phyloP scores from a whole-genome alignment of 1,140 invertebrate species.

The Drosophila erecta region DNA sequence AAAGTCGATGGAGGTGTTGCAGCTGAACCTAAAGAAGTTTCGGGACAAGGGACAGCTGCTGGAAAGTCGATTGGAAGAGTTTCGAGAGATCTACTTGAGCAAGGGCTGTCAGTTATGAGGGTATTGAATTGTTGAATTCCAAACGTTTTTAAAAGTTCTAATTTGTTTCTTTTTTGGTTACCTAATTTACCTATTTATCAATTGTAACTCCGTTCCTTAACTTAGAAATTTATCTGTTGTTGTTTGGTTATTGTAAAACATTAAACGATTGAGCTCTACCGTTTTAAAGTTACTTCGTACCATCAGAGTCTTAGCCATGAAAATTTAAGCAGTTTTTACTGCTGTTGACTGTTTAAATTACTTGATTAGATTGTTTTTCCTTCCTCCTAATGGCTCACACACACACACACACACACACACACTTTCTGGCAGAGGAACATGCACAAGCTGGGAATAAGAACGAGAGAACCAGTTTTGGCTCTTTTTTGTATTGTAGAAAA shows the following conservation, averaged over 20 bases:
- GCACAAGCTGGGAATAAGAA: slow-evolving; percentile 64
- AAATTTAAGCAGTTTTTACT: slow-evolving; percentile 37
- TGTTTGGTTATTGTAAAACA: no score
- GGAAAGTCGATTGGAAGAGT: slow-evolving; percentile 27
- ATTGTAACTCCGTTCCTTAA: background rate
- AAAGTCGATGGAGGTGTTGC: slow-evolving; percentile 11
- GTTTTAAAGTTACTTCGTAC: slow-evolving; percentile 32
- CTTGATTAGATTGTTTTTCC: slow-evolving; percentile 73
- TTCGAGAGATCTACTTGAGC: slow-evolving; percentile 39
- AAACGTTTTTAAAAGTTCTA: background rate
- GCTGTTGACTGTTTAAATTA: slow-evolving; percentile 62
- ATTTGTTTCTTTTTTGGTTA: slow-evolving; percentile 11
- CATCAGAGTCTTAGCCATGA: slow-evolving; percentile 13
- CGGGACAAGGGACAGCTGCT: slow-evolving; percentile 9
- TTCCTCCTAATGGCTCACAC: slow-evolving; percentile 30
- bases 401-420: slow-evolving; percentile 3
- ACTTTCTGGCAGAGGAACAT: slow-evolving; percentile 11
- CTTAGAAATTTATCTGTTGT: background rate
- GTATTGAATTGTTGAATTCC: no score
- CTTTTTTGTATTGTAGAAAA: slow-evolving; percentile 26
- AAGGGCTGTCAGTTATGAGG: slow-evolving; percentile 1
- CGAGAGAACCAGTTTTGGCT: slow-evolving; percentile 68
- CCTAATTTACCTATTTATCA: background rate
- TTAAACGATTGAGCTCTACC: background rate
- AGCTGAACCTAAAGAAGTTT: slow-evolving; percentile 22